A percentile compares a stretch with the other conserved stretches of the same genome.
phyloP scores from a whole-genome alignment of 2,888 invertebrate species.

The Melipona bicolor region DNA sequence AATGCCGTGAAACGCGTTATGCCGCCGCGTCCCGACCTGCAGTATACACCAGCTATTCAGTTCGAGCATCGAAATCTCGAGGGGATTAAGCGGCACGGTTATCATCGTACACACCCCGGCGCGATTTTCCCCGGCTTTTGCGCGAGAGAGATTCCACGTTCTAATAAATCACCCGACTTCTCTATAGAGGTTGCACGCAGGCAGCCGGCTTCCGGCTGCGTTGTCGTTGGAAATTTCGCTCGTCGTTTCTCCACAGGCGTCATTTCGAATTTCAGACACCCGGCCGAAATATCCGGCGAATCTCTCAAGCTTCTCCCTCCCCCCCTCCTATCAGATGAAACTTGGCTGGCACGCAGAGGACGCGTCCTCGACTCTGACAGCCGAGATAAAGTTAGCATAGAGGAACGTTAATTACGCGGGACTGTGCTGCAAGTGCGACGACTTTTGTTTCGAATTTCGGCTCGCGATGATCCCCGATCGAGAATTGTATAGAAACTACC shows the following conservation, averaged over 20 bases:
- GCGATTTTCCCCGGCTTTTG: constrained; percentile 6
- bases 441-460: constrained; percentile 1
- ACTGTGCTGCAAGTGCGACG: neutral
- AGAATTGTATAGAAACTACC: neutral
- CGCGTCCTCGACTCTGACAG: neutral
- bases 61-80: neutral
- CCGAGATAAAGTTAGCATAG: constrained; percentile 15
- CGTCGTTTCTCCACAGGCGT: neutral
- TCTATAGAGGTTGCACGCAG: neutral
- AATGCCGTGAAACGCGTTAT: neutral
- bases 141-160: neutral
- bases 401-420: constrained; percentile 9
- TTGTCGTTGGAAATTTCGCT: constrained; percentile 2
- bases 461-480: constrained; percentile 10
- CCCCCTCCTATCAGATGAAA: neutral
- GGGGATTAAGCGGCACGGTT: constrained; percentile 5
- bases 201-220: neutral
- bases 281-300: neutral
- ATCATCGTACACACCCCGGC: neutral
- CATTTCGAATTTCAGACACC: constrained; percentile 30
- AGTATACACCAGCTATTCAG: neutral
- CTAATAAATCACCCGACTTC: neutral
- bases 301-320: neutral
- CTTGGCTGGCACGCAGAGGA: neutral
- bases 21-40: neutral